Conservation (phyloP, 2,797 vertebrate genomes). For the Trachops cirrhosus region DNA sequence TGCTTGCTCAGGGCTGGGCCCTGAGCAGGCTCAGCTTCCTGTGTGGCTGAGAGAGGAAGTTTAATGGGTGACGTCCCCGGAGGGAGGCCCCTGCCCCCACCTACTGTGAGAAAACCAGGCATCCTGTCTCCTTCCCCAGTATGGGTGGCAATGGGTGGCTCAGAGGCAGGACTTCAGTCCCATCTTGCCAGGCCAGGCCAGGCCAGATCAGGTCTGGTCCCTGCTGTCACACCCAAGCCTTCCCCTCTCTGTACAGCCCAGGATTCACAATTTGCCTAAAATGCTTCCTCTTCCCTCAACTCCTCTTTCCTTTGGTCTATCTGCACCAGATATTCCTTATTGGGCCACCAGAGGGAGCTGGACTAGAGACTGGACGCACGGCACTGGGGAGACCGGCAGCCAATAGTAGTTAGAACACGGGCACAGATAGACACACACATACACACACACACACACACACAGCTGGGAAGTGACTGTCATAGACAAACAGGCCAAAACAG, state of each 20-base stretch:
- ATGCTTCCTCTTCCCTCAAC: not conserved
- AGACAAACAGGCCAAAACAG: not conserved
- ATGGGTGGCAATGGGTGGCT: not conserved
- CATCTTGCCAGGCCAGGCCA: not conserved
- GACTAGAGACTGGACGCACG: rapidly evolving
- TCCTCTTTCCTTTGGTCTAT: not conserved
- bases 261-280: not conserved
- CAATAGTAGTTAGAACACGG: not conserved
- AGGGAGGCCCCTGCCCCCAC: conserved; percentile 59
- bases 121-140: not conserved
- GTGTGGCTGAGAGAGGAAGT: conserved; percentile 84
- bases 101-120: conserved; percentile 37
- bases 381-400: not conserved
- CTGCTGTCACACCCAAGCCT: not conserved
- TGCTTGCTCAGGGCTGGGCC: conserved; percentile 49
- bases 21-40: conserved; percentile 75
- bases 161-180: not conserved
- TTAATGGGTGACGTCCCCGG: conserved; percentile 60
- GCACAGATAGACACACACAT: not conserved
- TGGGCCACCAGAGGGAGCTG: conserved; percentile 35
- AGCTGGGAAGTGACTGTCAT: not conserved
- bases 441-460: not conserved
- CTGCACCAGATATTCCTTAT: not conserved
- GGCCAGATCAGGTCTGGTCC: not conserved
- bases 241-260: not conserved